Evolutionary conservation across 2,113 vertebrate species (phyloP).

Genomic region (Syngnathus floridae): DNA sequence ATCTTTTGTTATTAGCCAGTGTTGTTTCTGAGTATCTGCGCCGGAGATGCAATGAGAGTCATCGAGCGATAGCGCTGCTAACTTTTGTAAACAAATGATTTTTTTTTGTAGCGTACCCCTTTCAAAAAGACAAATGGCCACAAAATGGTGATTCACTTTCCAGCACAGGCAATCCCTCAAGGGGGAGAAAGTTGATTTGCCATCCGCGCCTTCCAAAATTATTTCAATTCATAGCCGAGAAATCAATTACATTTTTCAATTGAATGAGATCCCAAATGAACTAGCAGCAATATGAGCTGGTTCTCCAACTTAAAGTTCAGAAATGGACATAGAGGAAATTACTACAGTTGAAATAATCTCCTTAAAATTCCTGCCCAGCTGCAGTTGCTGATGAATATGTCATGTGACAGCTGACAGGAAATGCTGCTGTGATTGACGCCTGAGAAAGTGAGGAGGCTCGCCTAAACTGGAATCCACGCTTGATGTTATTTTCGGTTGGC

Average conservation of each 20-base stretch:
- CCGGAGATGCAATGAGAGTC: background rate
- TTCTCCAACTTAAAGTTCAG: background rate
- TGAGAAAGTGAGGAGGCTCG: background rate
- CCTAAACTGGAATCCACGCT: background rate
- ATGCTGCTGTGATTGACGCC: conserved; percentile 4
- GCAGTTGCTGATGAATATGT: background rate
- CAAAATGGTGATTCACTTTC: conserved; percentile 18
- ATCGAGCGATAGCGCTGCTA: conserved; percentile 16
- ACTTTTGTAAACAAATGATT: background rate
- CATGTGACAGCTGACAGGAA: conserved; percentile 12
- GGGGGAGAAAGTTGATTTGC: conserved; percentile 1
- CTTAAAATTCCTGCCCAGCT: conserved; percentile 1
- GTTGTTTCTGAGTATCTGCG: background rate
- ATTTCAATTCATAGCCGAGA: background rate
- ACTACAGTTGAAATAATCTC: background rate
- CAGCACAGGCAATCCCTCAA: conserved; percentile 8
- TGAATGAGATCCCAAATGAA: background rate
- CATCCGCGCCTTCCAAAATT: background rate
- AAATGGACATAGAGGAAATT: background rate
- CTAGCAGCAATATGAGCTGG: background rate
- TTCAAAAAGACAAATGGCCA: conserved; percentile 20
- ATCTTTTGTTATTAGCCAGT: background rate
- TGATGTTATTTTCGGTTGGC: conserved; percentile 10
- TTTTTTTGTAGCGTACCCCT: background rate
- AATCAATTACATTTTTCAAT: background rate